Base-by-base conservation (phyloP, 2,888 invertebrate genomes). In the Tachina lurida region DNA sequence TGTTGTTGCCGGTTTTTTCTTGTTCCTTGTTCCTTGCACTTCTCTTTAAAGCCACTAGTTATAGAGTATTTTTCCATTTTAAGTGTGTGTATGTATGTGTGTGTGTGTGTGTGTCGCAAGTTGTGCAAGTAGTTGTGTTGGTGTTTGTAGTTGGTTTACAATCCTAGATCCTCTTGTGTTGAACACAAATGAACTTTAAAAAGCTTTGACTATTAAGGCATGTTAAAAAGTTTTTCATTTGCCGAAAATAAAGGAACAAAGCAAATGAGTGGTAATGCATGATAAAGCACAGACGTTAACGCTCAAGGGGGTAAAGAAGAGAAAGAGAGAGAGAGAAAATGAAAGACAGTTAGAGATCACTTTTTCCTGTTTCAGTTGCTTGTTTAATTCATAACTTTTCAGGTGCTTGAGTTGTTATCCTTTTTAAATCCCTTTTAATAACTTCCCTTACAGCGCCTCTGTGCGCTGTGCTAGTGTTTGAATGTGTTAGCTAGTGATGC, bases 121-220 rank as follows among this genome's bases (percentile, higher is more conserved):
- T 39, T 9, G 19, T 75, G 58, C 39, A 17, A 19, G 39, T 68
- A 52, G 49, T 47, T 10, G 67, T 58, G 22, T 41, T 77, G 70
- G 49, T 65, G 65, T 43, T 47, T 17, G 74, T 52, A 54, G 82
- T 83, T 79, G 58, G 70, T 79, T 63, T 83, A 79, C 86, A 83
- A 65, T 62, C 54, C 54, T 10, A 79, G 75, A 86, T 86, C 86
- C 82, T 78, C 71, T 75, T 71, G 78, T 79, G 79, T 83, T 86
- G 47, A 83, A 70, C 75, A 75, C 86, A 86, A 86, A 86, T 86
- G 86, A 86, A 86, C 82, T 86, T 86, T 83, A 83, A 86, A 86
- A 86, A 83, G 86, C 86, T 86, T 86, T 83, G 86, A 83, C 86
- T 83, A 86, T 86, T 86, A 86, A 75, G 86, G 86, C 82, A 86